Evolutionary conservation across 2,113 vertebrate species (phyloP).

Genomic region (Sinocyclocheilus rhinocerous): DNA sequence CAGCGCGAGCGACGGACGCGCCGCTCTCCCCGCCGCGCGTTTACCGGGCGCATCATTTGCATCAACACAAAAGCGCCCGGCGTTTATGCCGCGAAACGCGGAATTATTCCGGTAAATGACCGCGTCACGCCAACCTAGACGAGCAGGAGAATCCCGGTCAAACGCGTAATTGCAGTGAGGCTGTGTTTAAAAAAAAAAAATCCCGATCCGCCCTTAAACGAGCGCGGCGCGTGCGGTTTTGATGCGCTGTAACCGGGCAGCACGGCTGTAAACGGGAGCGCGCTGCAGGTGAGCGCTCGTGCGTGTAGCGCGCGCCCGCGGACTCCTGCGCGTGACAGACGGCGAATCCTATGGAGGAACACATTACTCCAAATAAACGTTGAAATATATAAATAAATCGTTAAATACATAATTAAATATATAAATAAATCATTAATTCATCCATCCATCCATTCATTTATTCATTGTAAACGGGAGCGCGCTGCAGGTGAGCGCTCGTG

Average conservation of each 20-base stretch:
- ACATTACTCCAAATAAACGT: no score
- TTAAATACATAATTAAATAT: no score
- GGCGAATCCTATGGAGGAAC: background rate
- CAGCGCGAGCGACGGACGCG: background rate
- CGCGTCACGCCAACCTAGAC: background rate
- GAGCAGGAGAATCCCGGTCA: background rate
- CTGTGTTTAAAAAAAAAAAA: background rate
- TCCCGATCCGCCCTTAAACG: constrained; percentile 12
- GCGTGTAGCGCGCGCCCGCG: constrained; percentile 30
- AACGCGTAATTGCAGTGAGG: background rate
- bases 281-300: constrained; percentile 45
- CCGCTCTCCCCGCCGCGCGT: constrained; percentile 29
- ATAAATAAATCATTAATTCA: no score
- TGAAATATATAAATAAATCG: no score
- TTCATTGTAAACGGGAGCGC: constrained; percentile 45
- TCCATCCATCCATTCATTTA: no score
- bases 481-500: constrained; percentile 41
- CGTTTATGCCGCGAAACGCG: background rate
- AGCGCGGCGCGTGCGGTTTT: constrained; percentile 21
- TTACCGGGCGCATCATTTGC: constrained; percentile 30
- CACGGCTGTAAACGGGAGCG: constrained; percentile 49
- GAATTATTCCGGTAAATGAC: background rate
- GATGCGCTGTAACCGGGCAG: constrained; percentile 50
- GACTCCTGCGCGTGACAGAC: no score
- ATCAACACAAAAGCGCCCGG: constrained; percentile 27